Evolutionary conservation across 1,140 invertebrate genomes (phyloP).

Genomic region (Dryas iulia): DNA sequence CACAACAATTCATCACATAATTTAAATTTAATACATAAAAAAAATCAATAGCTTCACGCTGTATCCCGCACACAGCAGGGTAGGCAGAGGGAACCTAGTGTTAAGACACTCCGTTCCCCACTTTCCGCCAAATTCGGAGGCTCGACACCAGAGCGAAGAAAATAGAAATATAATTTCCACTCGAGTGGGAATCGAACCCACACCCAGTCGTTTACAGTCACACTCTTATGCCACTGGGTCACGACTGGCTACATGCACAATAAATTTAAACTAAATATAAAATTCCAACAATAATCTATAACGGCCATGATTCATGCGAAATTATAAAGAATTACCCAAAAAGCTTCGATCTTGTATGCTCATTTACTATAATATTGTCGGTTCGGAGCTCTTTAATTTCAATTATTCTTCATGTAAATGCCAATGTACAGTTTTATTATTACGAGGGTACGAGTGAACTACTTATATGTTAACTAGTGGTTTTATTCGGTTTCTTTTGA

Average conservation of each 20-base stretch:
- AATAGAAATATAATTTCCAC: not conserved
- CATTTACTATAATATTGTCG: not conserved
- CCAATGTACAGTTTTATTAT: conserved; percentile 5
- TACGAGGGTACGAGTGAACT: not conserved
- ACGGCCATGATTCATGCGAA: not conserved
- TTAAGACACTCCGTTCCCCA: too few relatives aligned
- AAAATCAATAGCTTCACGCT: too few relatives aligned
- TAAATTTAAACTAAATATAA: not conserved
- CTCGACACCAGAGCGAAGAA: not conserved
- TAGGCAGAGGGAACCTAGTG: too few relatives aligned
- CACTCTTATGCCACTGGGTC: too few relatives aligned
- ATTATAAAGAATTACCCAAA: conserved; percentile 2
- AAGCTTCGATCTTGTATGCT: not conserved
- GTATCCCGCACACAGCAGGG: too few relatives aligned
- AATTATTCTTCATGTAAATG: conserved; percentile 1
- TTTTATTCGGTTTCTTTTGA: not conserved
- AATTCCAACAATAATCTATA: not conserved
- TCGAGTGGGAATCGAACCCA: not conserved
- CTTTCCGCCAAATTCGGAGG: too few relatives aligned
- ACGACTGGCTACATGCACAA: not conserved
- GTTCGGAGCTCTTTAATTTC: not conserved
- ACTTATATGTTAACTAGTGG: not conserved
- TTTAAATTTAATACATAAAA: too few relatives aligned
- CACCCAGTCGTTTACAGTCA: not conserved
- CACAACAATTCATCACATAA: too few relatives aligned